A percentile compares a stretch with the other conserved stretches of the same genome.
Evolutionary conservation across 2,888 invertebrate species (phyloP).

Genomic region (Drosophila algonquin): DNA sequence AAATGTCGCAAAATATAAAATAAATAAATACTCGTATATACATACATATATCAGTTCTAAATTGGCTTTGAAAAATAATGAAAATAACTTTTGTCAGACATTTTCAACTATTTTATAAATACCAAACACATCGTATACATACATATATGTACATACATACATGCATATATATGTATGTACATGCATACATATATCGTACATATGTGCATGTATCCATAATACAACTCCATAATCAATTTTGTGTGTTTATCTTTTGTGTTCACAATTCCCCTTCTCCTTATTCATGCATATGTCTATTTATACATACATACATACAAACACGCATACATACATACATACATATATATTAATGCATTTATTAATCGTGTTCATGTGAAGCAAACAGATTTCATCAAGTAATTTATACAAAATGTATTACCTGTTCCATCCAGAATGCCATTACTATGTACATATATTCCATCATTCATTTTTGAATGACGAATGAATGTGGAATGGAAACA

Average conservation of each 20-base stretch:
- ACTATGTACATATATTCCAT: neutral
- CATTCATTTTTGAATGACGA: constrained; percentile 6
- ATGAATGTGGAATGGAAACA: neutral
- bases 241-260: constrained; percentile 59
- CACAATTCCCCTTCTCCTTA: constrained; percentile 23
- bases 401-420: constrained; percentile 11
- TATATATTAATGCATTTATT: constrained; percentile 39
- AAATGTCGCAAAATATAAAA: constrained; percentile 45
- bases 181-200: neutral
- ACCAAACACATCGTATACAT: constrained; percentile 8
- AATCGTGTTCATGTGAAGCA: constrained; percentile 59
- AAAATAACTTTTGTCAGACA: constrained; percentile 7
- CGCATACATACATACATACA: constrained; percentile 26
- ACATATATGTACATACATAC: constrained; percentile 31
- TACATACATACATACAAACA: constrained; percentile 25
- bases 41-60: neutral
- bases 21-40: no score
- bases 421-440: constrained; percentile 6
- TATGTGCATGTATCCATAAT: constrained; percentile 1
- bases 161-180: constrained; percentile 29
- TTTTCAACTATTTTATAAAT: constrained; percentile 34
- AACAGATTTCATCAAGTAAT: constrained; percentile 48
- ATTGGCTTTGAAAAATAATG: constrained; percentile 26
- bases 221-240: constrained; percentile 51
- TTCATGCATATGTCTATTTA: constrained; percentile 2